Base-by-base conservation (phyloP, 1,140 invertebrate genomes). In the Diploscapter pachys region DNA sequence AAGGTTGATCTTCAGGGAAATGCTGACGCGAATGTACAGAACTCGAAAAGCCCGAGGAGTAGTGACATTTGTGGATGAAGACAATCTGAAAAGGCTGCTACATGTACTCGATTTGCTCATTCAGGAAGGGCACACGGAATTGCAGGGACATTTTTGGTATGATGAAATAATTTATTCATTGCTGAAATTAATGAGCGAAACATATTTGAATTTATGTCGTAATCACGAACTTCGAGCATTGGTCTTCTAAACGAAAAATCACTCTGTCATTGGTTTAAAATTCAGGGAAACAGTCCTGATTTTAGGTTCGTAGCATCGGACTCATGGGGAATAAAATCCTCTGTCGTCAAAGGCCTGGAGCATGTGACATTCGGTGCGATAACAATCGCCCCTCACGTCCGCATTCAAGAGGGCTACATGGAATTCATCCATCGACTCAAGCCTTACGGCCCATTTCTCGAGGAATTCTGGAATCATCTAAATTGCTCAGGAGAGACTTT, bases 61-160 rank as follows among this genome's bases (percentile, higher is more conserved):
- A 5, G 89, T 92, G 6, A 88, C 92, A 84, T 92, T 92, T 85
- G 90, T 91, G 31, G 90, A 92, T 83, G 91, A 92, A 85, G 91
- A 92, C 82, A 91, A 92, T 84, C 56, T 87, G 79, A 89, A 90
- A 69, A 88, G 89, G 86, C 90, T 87, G 80, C 81, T 81, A 5
- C 76, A 71, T 9, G 81, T 70, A 9, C 72, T 85, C 8, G 80
- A 85, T 56, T 6, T 68, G 8, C 48, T 83, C 56, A 82, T 84
- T 53, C 55, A 50, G 48, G 76, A 65, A 56, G 80, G 79, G 49
- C 62, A 59, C 49, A 79, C 80, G 3, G 81, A 82, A 63, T 57
- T 85, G 48, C 59, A 79, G 67, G 79, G 78, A 63, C 81, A 85
- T 66, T 83, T 83, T 71, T 83, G 82, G 82, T 83, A 63, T 4